These are phyloP conservation scores for Metellina segmentata DNA, from an alignment of 2,888 invertebrate species.

Conservation along the genomic window DNA sequence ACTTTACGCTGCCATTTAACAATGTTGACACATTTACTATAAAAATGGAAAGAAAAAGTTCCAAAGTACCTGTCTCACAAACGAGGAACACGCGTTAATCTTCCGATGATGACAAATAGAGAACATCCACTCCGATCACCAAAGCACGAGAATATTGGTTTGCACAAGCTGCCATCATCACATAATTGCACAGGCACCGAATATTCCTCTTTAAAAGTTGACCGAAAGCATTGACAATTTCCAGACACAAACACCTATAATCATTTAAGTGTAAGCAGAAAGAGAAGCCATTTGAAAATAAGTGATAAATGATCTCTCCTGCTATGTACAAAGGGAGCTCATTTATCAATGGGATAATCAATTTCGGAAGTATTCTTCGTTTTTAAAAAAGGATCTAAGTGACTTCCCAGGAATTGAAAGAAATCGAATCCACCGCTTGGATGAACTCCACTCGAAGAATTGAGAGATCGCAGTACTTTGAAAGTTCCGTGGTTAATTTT, in stretches of 20 bases:
- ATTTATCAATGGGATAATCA: constrained; percentile 32
- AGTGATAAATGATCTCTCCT: constrained; percentile 26
- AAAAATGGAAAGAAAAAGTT: background rate
- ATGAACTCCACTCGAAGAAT: background rate
- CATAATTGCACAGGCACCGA: background rate
- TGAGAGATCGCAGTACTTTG: background rate
- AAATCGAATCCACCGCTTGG: background rate
- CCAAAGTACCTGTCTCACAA: background rate
- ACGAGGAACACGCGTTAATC: background rate
- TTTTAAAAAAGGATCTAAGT: background rate
- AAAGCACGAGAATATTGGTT: background rate
- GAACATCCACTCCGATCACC: background rate
- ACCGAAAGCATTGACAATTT: background rate
- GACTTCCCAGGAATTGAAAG: background rate
- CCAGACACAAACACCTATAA: constrained; percentile 31
- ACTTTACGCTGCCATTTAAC: background rate
- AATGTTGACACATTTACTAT: background rate
- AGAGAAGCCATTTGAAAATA: background rate
- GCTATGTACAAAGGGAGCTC: constrained; percentile 12
- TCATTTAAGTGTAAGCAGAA: constrained; percentile 15
- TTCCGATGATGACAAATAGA: background rate
- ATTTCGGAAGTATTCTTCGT: constrained; percentile 7
- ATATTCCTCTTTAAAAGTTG: background rate
- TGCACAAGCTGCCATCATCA: background rate
- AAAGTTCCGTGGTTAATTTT: background rate